Percentiles rank a stretch among this genome's conserved stretches.
Conservation (phyloP, 2,113 vertebrate genomes). For the Sceloporus undulatus region DNA sequence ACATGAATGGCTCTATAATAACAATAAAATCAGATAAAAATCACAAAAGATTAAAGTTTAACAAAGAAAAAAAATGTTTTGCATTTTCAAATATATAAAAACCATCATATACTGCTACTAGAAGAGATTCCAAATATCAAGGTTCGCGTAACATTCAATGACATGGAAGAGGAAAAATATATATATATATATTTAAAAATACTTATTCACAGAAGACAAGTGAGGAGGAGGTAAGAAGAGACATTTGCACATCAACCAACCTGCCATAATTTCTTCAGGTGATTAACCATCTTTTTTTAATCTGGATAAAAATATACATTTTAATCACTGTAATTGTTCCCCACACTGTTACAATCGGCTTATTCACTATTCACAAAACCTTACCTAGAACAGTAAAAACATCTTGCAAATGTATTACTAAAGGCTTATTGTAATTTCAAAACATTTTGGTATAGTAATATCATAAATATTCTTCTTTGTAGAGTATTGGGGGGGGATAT, state of each 20-base stretch:
- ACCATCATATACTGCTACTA: slow-evolving; percentile 66
- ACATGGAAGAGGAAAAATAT: slow-evolving; percentile 3
- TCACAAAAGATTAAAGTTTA: slow-evolving; percentile 82
- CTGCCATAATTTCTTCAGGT: slow-evolving; percentile 73
- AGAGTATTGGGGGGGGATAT: slow-evolving; percentile 61
- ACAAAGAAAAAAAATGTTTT: slow-evolving; percentile 76
- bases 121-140: slow-evolving; percentile 60
- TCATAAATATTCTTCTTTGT: slow-evolving; percentile 71
- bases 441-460: slow-evolving; percentile 72
- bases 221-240: slow-evolving; percentile 53
- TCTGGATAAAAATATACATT: slow-evolving; percentile 75
- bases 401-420: slow-evolving; percentile 56
- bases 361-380: slow-evolving; percentile 55
- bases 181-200: slow-evolving; percentile 27
- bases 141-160: slow-evolving; percentile 52
- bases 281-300: slow-evolving; percentile 60
- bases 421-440: slow-evolving; percentile 52
- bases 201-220: slow-evolving; percentile 68
- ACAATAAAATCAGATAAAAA: slow-evolving; percentile 88
- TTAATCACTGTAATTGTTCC: slow-evolving; percentile 64
- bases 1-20: slow-evolving; percentile 84
- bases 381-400: slow-evolving; percentile 64
- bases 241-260: slow-evolving; percentile 61
- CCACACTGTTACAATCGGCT: slow-evolving; percentile 62
- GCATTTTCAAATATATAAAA: slow-evolving; percentile 69